These are phyloP conservation scores for Torymus auratus DNA, from an alignment of 2,888 invertebrate genomes.

Conservation along the genomic window DNA sequence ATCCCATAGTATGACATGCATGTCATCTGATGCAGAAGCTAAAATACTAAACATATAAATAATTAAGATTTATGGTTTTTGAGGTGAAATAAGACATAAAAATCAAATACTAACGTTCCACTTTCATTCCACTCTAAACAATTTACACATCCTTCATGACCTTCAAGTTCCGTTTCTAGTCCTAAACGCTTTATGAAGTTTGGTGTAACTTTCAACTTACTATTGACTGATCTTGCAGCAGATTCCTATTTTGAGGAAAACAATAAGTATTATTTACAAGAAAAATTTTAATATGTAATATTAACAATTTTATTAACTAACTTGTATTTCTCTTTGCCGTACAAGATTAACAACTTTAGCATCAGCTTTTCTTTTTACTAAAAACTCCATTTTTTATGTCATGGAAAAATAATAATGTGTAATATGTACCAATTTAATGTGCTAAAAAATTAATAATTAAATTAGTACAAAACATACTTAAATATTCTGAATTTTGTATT, in stretches of 20 bases:
- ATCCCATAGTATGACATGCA: slow-evolving; percentile 95
- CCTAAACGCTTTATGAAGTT: slow-evolving; percentile 86
- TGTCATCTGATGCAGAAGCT: slow-evolving; percentile 98
- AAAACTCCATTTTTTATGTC: slow-evolving; percentile 63
- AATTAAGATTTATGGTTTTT: background rate
- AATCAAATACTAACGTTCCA: slow-evolving; percentile 83
- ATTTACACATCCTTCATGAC: slow-evolving; percentile 98
- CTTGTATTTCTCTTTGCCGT: slow-evolving; percentile 69
- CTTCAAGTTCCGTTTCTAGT: slow-evolving; percentile 89
- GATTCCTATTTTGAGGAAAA: slow-evolving; percentile 66
- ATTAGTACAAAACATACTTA: background rate
- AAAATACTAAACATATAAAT: slow-evolving; percentile 80
- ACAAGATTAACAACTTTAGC: slow-evolving; percentile 66
- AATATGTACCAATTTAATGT: slow-evolving; percentile 12
- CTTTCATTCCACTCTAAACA: slow-evolving; percentile 96
- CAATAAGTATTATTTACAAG: slow-evolving; percentile 1
- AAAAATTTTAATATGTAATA: background rate
- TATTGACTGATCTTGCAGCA: slow-evolving; percentile 64
- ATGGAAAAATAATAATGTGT: slow-evolving; percentile 22
- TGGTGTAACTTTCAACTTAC: slow-evolving; percentile 81
- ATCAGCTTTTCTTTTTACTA: slow-evolving; percentile 63
- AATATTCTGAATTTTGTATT: too few relatives aligned
- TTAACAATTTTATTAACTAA: slow-evolving; percentile 44
- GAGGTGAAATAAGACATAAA: background rate
- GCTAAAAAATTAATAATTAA: slow-evolving; percentile 32